Evolutionary conservation across 2,888 invertebrate genomes (phyloP).

Genomic region (Myathropa florea): DNA sequence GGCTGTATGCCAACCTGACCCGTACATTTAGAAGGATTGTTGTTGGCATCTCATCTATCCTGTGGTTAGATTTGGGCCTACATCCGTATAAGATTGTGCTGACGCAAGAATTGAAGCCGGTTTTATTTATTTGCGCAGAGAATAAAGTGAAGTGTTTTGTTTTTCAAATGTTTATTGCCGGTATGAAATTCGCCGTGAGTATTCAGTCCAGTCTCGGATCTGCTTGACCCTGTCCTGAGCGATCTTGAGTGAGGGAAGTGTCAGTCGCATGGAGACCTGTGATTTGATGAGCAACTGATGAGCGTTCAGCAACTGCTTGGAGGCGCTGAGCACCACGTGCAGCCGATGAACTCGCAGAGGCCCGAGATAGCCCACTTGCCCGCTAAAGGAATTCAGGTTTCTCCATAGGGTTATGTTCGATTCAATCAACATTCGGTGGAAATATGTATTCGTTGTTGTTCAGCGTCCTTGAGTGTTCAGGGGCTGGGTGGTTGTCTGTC

Average conservation of each 20-base stretch:
- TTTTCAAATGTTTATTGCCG: constrained; percentile 74
- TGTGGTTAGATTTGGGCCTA: no score
- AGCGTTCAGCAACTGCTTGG: constrained; percentile 77
- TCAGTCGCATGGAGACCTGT: constrained; percentile 77
- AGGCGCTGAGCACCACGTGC: constrained; percentile 75
- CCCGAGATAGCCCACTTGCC: no score
- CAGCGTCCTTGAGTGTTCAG: constrained; percentile 70
- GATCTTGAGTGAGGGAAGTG: constrained; percentile 75
- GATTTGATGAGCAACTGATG: constrained; percentile 79
- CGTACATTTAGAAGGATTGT: no score
- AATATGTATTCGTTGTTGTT: constrained; percentile 77
- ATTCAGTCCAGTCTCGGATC: constrained; percentile 74
- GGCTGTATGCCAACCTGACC: no score
- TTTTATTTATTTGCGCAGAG: no score
- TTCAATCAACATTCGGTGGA: constrained; percentile 74
- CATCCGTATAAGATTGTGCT: no score
- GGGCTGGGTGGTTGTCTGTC: constrained; percentile 32
- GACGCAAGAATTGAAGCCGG: no score
- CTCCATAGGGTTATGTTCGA: constrained; percentile 77
- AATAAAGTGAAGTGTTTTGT: constrained; percentile 9
- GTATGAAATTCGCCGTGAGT: constrained; percentile 76
- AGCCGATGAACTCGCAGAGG: no score
- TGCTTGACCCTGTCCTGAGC: constrained; percentile 75
- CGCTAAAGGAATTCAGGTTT: constrained; percentile 74
- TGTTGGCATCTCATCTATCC: no score